These are phyloP conservation scores for Columbina picui DNA, from an alignment of 2,113 vertebrate genomes.

Conservation along the genomic window DNA sequence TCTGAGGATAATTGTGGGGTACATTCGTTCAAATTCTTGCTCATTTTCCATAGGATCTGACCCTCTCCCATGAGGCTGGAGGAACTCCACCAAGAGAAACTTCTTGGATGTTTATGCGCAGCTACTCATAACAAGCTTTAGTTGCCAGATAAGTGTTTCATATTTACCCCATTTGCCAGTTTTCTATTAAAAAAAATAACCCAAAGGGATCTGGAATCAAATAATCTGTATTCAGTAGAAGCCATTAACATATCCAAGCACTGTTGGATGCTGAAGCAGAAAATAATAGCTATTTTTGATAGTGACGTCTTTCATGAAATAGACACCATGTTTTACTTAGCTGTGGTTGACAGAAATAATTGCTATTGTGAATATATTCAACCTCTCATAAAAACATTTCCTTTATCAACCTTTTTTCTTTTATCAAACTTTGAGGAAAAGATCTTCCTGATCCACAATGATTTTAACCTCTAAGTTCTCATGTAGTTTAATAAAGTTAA, in stretches of 20 bases:
- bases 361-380: neutral
- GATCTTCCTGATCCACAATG: neutral
- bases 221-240: neutral
- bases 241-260: neutral
- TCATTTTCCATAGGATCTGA: constrained; percentile 11
- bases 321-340: neutral
- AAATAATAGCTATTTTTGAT: neutral
- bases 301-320: neutral
- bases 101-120: neutral
- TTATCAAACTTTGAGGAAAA: neutral
- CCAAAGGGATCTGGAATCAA: neutral
- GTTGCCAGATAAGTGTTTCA: constrained; percentile 10
- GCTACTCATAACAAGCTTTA: constrained; percentile 1
- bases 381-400: neutral
- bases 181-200: neutral
- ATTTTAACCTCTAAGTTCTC: neutral
- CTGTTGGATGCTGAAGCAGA: neutral
- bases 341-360: neutral
- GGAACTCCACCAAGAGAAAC: constrained; percentile 2
- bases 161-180: constrained; percentile 22
- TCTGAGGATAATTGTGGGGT: neutral
- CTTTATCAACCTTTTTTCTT: neutral
- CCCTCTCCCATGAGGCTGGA: neutral
- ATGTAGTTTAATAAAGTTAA: neutral
- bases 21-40: neutral